Conservation (phyloP, 1,140 invertebrate genomes). For the Lepidurus packardi region DNA sequence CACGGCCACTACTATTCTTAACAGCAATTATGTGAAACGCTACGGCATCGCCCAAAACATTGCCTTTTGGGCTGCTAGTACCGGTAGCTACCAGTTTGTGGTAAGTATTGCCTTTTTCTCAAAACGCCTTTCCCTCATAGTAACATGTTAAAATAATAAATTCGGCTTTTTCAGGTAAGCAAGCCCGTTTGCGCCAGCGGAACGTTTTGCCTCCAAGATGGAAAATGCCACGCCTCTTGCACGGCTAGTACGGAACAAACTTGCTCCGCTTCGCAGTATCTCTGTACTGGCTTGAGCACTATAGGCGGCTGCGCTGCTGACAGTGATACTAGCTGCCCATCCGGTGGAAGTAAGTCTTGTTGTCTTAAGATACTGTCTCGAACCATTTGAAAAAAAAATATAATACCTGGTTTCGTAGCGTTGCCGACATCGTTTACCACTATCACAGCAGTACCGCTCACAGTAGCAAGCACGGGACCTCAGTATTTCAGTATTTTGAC, state of each 20-base stretch:
- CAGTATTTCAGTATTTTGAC: conserved; percentile 5
- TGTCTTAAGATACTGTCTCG: no score
- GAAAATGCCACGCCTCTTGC: conserved; percentile 5
- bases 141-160: neutral
- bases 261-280: neutral
- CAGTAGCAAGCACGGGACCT: neutral
- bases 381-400: neutral
- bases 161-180: neutral
- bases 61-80: conserved; percentile 23
- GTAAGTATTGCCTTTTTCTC: neutral
- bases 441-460: neutral
- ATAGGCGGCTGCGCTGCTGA: neutral
- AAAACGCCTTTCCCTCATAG: neutral
- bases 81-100: conserved; percentile 3
- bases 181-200: conserved; percentile 25
- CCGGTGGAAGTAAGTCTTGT: neutral
- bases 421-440: neutral
- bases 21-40: neutral
- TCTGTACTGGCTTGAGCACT: neutral
- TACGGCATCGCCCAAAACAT: neutral
- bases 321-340: neutral
- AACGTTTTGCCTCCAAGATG: conserved; percentile 23
- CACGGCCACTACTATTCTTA: neutral
- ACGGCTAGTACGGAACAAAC: neutral
- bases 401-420: neutral